Evolutionary conservation across 2,888 invertebrate genomes (phyloP).

Genomic region (Ectropis crepuscularia): DNA sequence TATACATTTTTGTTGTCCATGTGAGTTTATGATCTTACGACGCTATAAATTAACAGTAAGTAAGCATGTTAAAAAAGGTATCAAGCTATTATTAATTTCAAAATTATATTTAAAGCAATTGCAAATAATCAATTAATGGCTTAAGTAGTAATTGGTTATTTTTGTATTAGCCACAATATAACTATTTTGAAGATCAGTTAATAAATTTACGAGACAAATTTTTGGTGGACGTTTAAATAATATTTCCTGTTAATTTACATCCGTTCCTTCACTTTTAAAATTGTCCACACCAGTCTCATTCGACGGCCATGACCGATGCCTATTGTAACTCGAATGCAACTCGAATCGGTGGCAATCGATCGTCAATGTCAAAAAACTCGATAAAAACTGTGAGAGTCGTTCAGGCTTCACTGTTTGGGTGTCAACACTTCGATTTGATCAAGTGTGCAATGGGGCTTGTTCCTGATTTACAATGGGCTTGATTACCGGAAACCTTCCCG

Average conservation of each 20-base stretch:
- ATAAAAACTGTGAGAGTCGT: constrained; percentile 71
- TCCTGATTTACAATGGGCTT: constrained; percentile 46
- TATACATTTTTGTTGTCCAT: no score
- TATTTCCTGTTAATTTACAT: constrained; percentile 52
- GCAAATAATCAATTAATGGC: no score
- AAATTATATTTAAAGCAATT: no score
- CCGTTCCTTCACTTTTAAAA: constrained; percentile 36
- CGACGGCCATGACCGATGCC: constrained; percentile 70
- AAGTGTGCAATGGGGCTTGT: constrained; percentile 56
- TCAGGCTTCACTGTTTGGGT: constrained; percentile 65
- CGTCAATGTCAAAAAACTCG: constrained; percentile 67
- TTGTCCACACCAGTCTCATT: constrained; percentile 60
- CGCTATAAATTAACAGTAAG: no score
- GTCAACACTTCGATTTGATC: constrained; percentile 60
- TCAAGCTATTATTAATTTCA: no score
- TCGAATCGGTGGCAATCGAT: constrained; percentile 69
- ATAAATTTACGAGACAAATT: background rate
- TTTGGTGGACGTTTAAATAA: constrained; percentile 5
- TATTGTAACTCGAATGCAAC: constrained; percentile 67
- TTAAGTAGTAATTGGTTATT: no score
- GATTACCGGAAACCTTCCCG: constrained; percentile 40
- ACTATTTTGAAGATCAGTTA: background rate
- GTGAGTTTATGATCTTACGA: no score
- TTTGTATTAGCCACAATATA: background rate
- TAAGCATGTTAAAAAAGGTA: no score